Evolutionary conservation across 2,113 vertebrate genomes (phyloP), one percentile per base, ranked within the genome.

Genomic region (Scomber colias): DNA sequence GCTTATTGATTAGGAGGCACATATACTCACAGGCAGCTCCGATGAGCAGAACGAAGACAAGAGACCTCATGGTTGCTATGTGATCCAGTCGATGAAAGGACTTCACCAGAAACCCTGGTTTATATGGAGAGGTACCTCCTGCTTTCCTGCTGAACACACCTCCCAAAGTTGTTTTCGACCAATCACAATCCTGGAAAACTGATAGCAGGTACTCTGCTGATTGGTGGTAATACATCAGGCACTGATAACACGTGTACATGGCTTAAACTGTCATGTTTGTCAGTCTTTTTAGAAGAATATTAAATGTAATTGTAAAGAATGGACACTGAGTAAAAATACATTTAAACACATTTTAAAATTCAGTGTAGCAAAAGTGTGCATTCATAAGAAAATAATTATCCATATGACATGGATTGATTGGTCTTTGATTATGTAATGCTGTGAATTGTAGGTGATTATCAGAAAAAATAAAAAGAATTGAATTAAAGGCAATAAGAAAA

Each of bases 41-140:
- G 14, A 93, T 82, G 78, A 94, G 91, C 90, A 94, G 89, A 90
- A 93, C 17, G 0, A 95, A 89, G 31, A 95, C 79, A 68, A 94
- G 88, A 89, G 89, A 94, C 82, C 62, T 92, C 92, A 95, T 94
- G 86, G 70, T 91, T 92, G 77, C 70, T 88, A 54, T 48, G 73
- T 87, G 89, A 92, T 85, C 60, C 12, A 51, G 68, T 44, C 0
- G 72, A 83, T 87, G 77, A 82, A 7, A 17, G 5, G 9, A 60
- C 59, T 77, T 56, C 62, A 51, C 71, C 56, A 68, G 50, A 8
- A 71, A 3, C 2, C 27, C n/a, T 12, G 30, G 17, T 82, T 91
- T 87, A 80, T 89, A 87, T 77, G 4, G 31, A 15, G 3, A 3
- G 14, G 27, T 27, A 11, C 8, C 5, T 27, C 13, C 1, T 57